phyloP scores from a whole-genome alignment of 2,888 invertebrate species.

The Osmoderma eremita region DNA sequence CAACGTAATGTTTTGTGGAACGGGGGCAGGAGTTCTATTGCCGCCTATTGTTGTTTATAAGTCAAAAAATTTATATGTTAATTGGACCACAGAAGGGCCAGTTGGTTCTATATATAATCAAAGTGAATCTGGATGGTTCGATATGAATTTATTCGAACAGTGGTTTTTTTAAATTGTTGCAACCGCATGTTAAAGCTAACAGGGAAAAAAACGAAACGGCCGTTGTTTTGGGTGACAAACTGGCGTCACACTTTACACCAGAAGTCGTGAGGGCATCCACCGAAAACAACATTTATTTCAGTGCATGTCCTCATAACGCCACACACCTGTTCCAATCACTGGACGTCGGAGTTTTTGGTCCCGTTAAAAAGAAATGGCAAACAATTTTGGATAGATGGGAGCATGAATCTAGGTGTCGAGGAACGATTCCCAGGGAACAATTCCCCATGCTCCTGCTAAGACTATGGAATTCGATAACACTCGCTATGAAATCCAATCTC shows the following conservation, averaged over 20 bases:
- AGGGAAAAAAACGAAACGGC: constrained; percentile 20
- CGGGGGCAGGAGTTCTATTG: constrained; percentile 5
- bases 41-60: constrained; percentile 46
- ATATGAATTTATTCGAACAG: constrained; percentile 43
- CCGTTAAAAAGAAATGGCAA: no score
- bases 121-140: constrained; percentile 39
- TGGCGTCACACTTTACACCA: constrained; percentile 44
- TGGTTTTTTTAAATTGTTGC: constrained; percentile 42
- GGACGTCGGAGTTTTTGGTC: constrained; percentile 20
- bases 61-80: constrained; percentile 44
- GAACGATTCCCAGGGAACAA: constrained; percentile 43
- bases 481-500: constrained; percentile 23
- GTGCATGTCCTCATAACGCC: constrained; percentile 39
- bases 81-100: constrained; percentile 45
- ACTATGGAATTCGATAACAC: constrained; percentile 35
- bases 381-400: constrained; percentile 41
- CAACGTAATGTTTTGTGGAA: constrained; percentile 14
- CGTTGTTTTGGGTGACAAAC: constrained; percentile 54
- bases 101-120: constrained; percentile 8
- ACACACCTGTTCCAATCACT: constrained; percentile 38
- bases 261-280: constrained; percentile 44
- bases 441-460: constrained; percentile 36
- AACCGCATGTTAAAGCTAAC: constrained; percentile 24
- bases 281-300: constrained; percentile 39
- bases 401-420: constrained; percentile 31